A percentile compares a stretch with the other conserved stretches of the same genome.
These are phyloP conservation scores for Drosophila ananassae DNA, from an alignment of 1,140 invertebrate genomes.

Conservation along the genomic window DNA sequence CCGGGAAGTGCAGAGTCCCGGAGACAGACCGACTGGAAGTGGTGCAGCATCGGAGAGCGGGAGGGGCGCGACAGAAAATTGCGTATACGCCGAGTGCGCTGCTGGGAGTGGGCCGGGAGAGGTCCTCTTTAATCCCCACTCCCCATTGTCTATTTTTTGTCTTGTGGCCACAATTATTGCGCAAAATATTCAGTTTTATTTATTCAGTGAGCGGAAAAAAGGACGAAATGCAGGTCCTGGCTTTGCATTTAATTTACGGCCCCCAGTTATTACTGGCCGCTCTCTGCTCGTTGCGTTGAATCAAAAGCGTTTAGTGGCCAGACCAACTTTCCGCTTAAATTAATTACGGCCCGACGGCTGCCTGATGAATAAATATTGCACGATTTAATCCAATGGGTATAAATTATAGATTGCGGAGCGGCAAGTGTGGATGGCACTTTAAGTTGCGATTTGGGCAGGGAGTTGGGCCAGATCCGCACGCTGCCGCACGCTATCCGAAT, in stretches of 20 bases:
- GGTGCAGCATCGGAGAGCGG: too few species aligned
- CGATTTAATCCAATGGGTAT: neutral
- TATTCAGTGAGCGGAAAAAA: constrained; percentile 20
- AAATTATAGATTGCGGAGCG: neutral
- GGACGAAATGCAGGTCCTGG: too few species aligned
- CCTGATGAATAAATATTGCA: neutral
- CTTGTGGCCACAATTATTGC: neutral
- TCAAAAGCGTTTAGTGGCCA: constrained; percentile 36
- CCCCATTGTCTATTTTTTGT: constrained; percentile 5
- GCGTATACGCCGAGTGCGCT: constrained; percentile 28
- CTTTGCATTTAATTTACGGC: constrained; percentile 44
- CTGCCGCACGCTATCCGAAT: constrained; percentile 60
- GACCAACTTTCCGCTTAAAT: constrained; percentile 14
- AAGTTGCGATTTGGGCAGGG: too few species aligned
- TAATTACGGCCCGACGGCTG: constrained; percentile 13
- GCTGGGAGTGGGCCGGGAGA: too few species aligned
- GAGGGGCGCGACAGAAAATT: constrained; percentile 5
- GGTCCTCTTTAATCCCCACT: too few species aligned
- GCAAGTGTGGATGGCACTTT: too few species aligned
- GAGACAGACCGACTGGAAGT: neutral
- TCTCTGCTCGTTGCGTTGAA: too few species aligned
- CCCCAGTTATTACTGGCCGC: constrained; percentile 20
- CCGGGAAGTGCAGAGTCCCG: neutral
- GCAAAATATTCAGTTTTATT: constrained; percentile 28
- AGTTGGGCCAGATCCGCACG: constrained; percentile 29